These are phyloP conservation scores for Portunus trituberculatus DNA, from an alignment of 1,140 invertebrate species.

Conservation along the genomic window DNA sequence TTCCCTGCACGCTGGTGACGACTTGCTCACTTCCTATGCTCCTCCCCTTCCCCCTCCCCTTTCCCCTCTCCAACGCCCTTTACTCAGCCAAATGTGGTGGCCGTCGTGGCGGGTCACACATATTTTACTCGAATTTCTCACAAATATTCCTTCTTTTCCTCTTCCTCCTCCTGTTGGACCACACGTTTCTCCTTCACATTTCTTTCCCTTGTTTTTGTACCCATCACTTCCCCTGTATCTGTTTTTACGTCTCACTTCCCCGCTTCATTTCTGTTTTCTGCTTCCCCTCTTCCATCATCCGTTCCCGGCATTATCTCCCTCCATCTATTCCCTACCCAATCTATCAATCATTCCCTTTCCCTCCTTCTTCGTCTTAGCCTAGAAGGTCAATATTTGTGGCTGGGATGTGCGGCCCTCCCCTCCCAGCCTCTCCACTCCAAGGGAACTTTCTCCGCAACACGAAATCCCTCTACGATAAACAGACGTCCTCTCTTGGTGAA, in stretches of 20 bases:
- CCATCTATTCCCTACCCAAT: not conserved
- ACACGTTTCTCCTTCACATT: not conserved
- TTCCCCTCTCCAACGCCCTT: too few relatives aligned
- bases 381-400: conserved; percentile 20
- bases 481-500: too few relatives aligned
- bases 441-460: too few relatives aligned
- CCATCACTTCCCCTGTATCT: not conserved
- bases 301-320: not conserved
- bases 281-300: not conserved
- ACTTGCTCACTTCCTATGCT: too few relatives aligned
- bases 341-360: not conserved
- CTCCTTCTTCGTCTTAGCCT: not conserved
- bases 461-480: too few relatives aligned
- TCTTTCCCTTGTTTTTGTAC: not conserved
- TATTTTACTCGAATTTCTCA: not conserved
- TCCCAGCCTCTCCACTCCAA: not conserved
- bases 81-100: too few relatives aligned
- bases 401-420: not conserved
- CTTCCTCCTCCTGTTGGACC: not conserved
- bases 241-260: not conserved
- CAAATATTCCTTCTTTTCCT: too few relatives aligned
- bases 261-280: not conserved
- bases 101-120: not conserved
- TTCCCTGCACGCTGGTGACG: too few relatives aligned
- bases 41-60: too few relatives aligned